Evolutionary conservation across 1,140 invertebrate species (phyloP).

Genomic region (Leptinotarsa undecemlineata): DNA sequence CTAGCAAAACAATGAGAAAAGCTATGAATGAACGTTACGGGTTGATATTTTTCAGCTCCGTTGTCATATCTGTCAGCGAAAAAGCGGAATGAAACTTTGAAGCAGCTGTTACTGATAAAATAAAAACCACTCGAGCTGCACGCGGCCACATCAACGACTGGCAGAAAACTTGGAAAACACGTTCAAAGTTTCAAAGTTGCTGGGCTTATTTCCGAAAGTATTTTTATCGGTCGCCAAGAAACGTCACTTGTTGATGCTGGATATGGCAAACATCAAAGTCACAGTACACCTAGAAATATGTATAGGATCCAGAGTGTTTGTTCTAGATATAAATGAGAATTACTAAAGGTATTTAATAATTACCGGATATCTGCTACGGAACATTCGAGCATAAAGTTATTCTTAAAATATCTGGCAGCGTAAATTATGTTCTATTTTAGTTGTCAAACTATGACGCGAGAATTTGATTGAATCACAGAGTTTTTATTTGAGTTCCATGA

Average conservation of each 20-base stretch:
- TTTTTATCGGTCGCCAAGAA: conserved; percentile 24
- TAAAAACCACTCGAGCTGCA: conserved; percentile 28
- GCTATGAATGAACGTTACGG: too few relatives aligned
- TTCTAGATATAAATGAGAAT: not conserved
- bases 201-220: conserved; percentile 7
- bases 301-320: not conserved
- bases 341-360: not conserved
- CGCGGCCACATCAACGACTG: conserved; percentile 38
- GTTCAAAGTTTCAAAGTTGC: not conserved
- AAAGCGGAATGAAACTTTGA: not conserved
- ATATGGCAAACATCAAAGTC: not conserved
- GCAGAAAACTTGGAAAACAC: conserved; percentile 21
- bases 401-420: conserved; percentile 14
- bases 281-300: too few relatives aligned
- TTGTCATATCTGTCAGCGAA: not conserved
- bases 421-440: conserved; percentile 12
- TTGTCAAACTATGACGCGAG: not conserved
- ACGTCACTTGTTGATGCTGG: conserved; percentile 15
- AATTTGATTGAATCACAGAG: not conserved
- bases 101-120: not conserved
- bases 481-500: not conserved
- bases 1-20: not conserved
- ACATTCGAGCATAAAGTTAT: not conserved
- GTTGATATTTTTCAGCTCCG: too few relatives aligned
- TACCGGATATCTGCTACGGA: not conserved